These are phyloP conservation scores for Cryptocephalus moraei DNA, from an alignment of 2,888 invertebrate genomes.

Conservation along the genomic window DNA sequence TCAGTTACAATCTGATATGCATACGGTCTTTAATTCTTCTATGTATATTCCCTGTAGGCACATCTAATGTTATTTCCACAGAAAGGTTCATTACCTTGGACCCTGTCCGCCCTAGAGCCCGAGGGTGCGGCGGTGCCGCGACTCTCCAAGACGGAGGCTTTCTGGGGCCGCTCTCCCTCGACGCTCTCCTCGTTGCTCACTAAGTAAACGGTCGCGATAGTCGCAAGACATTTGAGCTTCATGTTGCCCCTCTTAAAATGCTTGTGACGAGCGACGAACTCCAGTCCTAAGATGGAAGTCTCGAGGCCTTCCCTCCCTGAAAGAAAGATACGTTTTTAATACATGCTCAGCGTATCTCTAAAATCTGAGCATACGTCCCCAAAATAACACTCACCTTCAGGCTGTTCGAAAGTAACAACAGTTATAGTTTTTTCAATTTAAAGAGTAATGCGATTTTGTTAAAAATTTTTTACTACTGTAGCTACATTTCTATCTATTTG, in stretches of 20 bases:
- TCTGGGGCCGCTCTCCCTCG: constrained; percentile 63
- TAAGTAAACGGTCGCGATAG: constrained; percentile 79
- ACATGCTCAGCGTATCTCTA: too few relatives aligned
- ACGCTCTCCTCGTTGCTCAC: constrained; percentile 82
- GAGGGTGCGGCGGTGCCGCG: constrained; percentile 53
- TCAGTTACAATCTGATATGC: too few relatives aligned
- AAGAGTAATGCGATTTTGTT: too few relatives aligned
- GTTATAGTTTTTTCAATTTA: too few relatives aligned
- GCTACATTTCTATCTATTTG: too few relatives aligned
- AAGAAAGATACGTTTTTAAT: constrained; percentile 1
- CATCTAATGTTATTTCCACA: not conserved
- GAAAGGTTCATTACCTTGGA: constrained; percentile 55
- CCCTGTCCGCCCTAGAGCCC: constrained; percentile 62
- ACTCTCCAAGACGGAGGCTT: constrained; percentile 67
- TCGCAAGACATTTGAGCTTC: constrained; percentile 82
- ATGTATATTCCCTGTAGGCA: too few relatives aligned
- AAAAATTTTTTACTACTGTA: too few relatives aligned
- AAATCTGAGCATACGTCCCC: too few relatives aligned
- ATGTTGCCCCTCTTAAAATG: constrained; percentile 79
- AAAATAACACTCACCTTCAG: too few relatives aligned
- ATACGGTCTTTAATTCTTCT: too few relatives aligned
- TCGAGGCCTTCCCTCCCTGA: constrained; percentile 54
- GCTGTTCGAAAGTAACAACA: too few relatives aligned
- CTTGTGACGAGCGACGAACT: constrained; percentile 69
- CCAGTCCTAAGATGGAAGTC: constrained; percentile 64